phyloP scores from a whole-genome alignment of 2,888 invertebrate species.

The Lasius platythorax region DNA sequence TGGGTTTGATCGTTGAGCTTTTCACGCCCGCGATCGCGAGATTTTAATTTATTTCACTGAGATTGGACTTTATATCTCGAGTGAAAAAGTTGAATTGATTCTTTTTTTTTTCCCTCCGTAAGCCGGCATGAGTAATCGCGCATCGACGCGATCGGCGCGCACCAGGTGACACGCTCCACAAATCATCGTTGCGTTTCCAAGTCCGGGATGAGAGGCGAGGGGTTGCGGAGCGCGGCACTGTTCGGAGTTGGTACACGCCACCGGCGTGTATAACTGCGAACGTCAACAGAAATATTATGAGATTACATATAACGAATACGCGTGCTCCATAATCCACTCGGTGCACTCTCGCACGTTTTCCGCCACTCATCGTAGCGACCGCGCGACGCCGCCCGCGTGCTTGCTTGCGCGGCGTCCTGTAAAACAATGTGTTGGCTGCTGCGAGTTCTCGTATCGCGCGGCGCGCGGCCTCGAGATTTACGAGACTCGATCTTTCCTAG shows the following conservation, averaged over 20 bases:
- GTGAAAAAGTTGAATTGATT: constrained; percentile 45
- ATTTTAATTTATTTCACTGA: constrained; percentile 50
- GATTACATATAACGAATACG: constrained; percentile 75
- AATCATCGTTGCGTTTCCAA: constrained; percentile 70
- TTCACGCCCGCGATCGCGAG: constrained; percentile 23
- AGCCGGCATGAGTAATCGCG: constrained; percentile 53
- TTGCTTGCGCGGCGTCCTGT: neutral
- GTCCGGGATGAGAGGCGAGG: constrained; percentile 40
- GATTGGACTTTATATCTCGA: constrained; percentile 46
- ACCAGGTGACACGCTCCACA: constrained; percentile 70
- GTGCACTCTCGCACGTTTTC: constrained; percentile 56
- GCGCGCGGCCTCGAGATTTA: constrained; percentile 63
- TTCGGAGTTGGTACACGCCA: constrained; percentile 36
- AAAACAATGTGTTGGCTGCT: constrained; percentile 55
- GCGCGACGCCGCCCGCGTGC: neutral
- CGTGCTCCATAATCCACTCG: constrained; percentile 71
- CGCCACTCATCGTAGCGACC: constrained; percentile 13
- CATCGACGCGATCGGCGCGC: constrained; percentile 62
- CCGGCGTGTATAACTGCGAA: constrained; percentile 61
- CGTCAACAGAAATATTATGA: constrained; percentile 77
- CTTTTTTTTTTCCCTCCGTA: constrained; percentile 17
- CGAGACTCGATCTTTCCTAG: constrained; percentile 65
- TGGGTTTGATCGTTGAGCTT: neutral
- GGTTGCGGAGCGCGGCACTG: constrained; percentile 13
- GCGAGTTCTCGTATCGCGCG: constrained; percentile 56